These are phyloP conservation scores for Gila orcuttii DNA, from an alignment of 2,113 vertebrate species.

Conservation along the genomic window DNA sequence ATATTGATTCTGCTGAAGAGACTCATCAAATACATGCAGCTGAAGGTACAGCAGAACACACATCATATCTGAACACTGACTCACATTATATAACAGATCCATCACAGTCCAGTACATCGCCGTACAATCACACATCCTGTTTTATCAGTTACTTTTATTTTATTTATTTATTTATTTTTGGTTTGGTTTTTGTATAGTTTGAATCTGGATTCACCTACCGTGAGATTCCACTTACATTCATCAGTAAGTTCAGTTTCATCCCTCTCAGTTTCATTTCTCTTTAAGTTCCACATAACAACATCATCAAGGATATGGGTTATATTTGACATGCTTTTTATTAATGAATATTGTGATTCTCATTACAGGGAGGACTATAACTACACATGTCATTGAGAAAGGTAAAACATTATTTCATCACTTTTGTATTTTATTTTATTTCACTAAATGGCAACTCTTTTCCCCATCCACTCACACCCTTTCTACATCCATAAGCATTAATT, in stretches of 20 bases:
- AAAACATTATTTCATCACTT: constrained; percentile 5
- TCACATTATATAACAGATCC: background rate
- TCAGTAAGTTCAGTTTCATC: constrained; percentile 82
- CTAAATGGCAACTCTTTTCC: background rate
- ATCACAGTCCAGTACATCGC: background rate
- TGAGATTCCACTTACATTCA: constrained; percentile 89
- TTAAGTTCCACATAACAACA: background rate
- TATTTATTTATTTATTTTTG: constrained; percentile 38
- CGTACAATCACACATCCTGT: background rate
- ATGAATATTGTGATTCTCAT: constrained; percentile 34
- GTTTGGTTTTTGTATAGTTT: constrained; percentile 76
- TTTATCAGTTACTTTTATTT: background rate
- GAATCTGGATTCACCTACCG: constrained; percentile 83
- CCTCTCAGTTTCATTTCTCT: background rate
- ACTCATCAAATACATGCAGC: constrained; percentile 89
- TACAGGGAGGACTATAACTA: constrained; percentile 70
- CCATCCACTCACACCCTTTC: background rate
- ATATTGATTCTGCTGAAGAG: constrained; percentile 86
- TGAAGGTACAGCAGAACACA: constrained; percentile 81
- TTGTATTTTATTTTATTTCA: background rate
- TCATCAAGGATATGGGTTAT: background rate
- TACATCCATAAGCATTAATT: background rate
- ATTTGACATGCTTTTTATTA: constrained; percentile 2
- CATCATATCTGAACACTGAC: background rate
- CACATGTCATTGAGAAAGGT: constrained; percentile 67